Evolutionary conservation across 2,113 vertebrate genomes (phyloP).

Genomic region (Bubo bubo): DNA sequence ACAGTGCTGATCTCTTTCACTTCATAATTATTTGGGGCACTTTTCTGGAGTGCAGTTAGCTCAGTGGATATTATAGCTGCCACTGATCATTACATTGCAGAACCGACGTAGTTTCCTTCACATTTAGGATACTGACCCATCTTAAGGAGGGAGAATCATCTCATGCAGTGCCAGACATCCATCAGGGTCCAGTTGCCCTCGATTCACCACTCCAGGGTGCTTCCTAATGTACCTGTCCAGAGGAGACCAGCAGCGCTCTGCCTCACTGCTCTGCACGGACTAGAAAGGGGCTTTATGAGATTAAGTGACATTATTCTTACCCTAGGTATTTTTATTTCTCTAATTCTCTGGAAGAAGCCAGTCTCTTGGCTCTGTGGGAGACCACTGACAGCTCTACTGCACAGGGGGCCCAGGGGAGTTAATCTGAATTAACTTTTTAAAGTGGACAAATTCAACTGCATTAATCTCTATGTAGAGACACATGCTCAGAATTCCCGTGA

Average conservation of each 20-base stretch:
- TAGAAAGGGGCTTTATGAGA: neutral
- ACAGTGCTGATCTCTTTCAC: neutral
- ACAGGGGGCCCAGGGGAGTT: neutral
- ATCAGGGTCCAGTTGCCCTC: neutral
- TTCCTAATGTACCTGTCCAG: neutral
- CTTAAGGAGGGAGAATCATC: neutral
- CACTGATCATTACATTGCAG: neutral
- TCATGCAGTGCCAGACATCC: neutral
- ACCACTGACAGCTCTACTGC: neutral
- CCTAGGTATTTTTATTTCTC: neutral
- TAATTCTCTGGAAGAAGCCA: neutral
- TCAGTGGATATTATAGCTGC: neutral
- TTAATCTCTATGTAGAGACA: neutral
- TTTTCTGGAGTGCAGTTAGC: neutral
- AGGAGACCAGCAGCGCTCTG: neutral
- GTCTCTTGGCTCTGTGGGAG: neutral
- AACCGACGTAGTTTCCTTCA: neutral
- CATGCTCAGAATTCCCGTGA: fast-evolving
- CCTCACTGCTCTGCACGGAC: neutral
- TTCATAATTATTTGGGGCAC: neutral
- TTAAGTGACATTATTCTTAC: neutral
- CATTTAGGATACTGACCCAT: neutral
- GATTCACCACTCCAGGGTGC: fast-evolving
- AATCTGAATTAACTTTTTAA: neutral
- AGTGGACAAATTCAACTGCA: neutral